Conservation (phyloP, 2,797 vertebrate species). For the Enteromius thamalakanensis region DNA sequence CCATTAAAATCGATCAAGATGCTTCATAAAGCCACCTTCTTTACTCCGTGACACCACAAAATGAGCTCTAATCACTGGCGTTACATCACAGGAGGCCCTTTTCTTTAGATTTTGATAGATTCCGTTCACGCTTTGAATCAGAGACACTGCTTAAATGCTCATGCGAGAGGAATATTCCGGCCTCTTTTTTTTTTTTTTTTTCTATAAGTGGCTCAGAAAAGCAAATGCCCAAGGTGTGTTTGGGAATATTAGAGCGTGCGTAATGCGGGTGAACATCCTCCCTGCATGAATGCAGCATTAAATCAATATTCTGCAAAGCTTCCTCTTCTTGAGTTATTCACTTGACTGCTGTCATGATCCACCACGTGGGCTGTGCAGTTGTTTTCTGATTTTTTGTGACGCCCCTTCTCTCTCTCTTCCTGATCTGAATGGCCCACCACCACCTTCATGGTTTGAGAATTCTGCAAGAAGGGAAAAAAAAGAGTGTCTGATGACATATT, state of each 20-base stretch:
- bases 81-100: not conserved
- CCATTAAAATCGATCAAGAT: not conserved
- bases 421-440: conserved; percentile 68
- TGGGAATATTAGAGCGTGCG: conserved; percentile 88
- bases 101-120: conserved; percentile 3
- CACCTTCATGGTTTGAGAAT: conserved; percentile 68
- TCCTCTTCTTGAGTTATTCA: conserved; percentile 90
- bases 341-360: conserved; percentile 87
- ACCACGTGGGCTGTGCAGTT: conserved; percentile 81
- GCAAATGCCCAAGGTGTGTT: conserved; percentile 78
- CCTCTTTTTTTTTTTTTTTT: conserved; percentile 47
- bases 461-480: conserved; percentile 65
- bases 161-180: conserved; percentile 48
- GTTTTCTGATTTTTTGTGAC: conserved; percentile 78
- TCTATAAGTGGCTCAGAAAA: conserved; percentile 72
- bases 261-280: conserved; percentile 87
- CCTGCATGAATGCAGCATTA: conserved; percentile 88
- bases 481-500: conserved; percentile 53
- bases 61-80: not conserved
- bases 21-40: not conserved
- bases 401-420: conserved; percentile 51
- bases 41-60: conserved; percentile 8
- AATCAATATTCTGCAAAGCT: conserved; percentile 93
- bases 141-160: conserved; percentile 14
- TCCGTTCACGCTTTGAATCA: conserved; percentile 1